These are phyloP conservation scores for Eueides isabella DNA, from an alignment of 1,140 invertebrate genomes.

Conservation along the genomic window DNA sequence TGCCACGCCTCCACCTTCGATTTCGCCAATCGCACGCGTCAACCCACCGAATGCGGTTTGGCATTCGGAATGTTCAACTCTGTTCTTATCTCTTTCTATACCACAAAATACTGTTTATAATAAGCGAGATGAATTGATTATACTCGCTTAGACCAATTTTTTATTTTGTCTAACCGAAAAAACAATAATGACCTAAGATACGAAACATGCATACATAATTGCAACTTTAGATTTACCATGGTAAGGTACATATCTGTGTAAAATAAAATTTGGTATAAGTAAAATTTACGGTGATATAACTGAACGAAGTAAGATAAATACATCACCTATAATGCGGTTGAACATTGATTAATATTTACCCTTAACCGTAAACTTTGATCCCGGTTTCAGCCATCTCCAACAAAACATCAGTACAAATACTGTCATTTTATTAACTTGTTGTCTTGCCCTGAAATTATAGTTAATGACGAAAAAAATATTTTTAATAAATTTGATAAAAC, in stretches of 20 bases:
- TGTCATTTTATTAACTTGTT: too few species aligned
- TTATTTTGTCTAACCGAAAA: conserved; percentile 37
- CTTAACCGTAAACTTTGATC: conserved; percentile 25
- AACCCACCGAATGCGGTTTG: conserved; percentile 46
- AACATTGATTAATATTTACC: conserved; percentile 44
- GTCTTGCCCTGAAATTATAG: too few species aligned
- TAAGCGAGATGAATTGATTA: conserved; percentile 55
- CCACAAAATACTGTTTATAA: conserved; percentile 45
- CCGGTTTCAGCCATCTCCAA: neutral
- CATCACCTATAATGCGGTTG: conserved; percentile 41
- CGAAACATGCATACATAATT: conserved; percentile 12
- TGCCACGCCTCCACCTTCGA: conserved; percentile 58
- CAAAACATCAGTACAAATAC: neutral
- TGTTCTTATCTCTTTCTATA: conserved; percentile 54
- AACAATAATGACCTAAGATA: conserved; percentile 31
- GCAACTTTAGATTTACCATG: neutral
- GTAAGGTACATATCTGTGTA: conserved; percentile 12
- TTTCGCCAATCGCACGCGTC: conserved; percentile 51
- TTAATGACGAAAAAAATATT: too few species aligned
- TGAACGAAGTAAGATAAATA: conserved; percentile 43
- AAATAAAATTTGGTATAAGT: conserved; percentile 27
- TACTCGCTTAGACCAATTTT: conserved; percentile 40
- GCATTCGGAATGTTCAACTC: conserved; percentile 32
- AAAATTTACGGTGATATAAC: conserved; percentile 37
- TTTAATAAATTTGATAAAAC: too few species aligned